Percentiles rank a stretch among this genome's conserved stretches.
Conservation (phyloP, 2,888 invertebrate genomes). For the Drosophila monieri region DNA sequence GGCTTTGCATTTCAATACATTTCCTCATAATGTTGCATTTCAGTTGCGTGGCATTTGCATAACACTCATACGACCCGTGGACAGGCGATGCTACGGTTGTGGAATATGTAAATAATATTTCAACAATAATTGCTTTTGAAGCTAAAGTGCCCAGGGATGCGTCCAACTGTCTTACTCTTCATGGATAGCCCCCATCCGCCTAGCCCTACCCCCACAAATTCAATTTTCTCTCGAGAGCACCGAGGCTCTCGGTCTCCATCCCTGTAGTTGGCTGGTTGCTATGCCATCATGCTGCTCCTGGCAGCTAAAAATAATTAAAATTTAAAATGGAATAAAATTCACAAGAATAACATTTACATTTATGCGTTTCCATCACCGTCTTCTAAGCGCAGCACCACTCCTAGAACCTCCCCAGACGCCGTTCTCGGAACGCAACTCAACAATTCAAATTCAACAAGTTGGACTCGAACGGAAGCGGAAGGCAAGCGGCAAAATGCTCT, state of each 20-base stretch:
- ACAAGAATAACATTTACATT: constrained; percentile 72
- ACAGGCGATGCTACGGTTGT: constrained; percentile 16
- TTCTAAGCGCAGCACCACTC: not conserved
- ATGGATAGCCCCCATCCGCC: not conserved
- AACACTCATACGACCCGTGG: constrained; percentile 68
- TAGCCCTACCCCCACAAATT: constrained; percentile 33
- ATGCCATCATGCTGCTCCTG: constrained; percentile 24
- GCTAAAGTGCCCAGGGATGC: constrained; percentile 53
- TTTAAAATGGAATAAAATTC: constrained; percentile 71
- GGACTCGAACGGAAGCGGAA: constrained; percentile 12
- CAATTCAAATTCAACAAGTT: constrained; percentile 71
- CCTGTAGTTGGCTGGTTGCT: not conserved
- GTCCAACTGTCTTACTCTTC: constrained; percentile 26
- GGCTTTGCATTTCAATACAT: constrained; percentile 34
- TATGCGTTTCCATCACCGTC: constrained; percentile 51
- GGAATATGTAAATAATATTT: constrained; percentile 72
- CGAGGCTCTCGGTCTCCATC: not conserved
- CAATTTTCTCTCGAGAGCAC: constrained; percentile 54
- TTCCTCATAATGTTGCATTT: constrained; percentile 57
- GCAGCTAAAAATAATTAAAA: constrained; percentile 69
- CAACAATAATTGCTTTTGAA: constrained; percentile 73
- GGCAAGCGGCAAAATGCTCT: constrained; percentile 41
- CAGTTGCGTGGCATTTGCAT: constrained; percentile 63
- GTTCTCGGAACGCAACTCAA: constrained; percentile 37
- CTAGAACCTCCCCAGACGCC: not conserved